Base-by-base conservation (phyloP, 2,797 vertebrate species). In the Takifugu ocellatus region DNA sequence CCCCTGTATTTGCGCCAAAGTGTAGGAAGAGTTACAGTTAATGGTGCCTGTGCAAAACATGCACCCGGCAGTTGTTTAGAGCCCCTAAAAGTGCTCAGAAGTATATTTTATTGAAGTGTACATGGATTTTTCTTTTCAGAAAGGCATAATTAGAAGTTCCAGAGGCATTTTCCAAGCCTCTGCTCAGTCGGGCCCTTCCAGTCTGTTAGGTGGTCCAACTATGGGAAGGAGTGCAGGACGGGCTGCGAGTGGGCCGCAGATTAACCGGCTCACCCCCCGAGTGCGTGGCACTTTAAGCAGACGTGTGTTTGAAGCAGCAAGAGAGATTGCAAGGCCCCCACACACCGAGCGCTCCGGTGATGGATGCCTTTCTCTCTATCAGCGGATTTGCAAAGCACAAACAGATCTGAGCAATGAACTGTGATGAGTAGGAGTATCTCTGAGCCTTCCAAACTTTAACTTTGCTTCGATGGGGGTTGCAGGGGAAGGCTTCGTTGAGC, bases 1-100 rank as follows among this genome's bases (percentile, higher is more conserved):
- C 93, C 93, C 93, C 90, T 84, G 93, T 90, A 94, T 93, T 88
- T 45, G 24, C 63, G 64, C 87, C 84, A 90, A 93, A 88, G 87
- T 92, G 88, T 84, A 85, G 84, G 84, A 82, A 81, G 84, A 88
- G 87, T 89, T 87, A 78, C 0, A 57, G 70, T 79, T 74, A 75
- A 79, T 84, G 71, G 85, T 81, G 84, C 61, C 57, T 66, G 36
- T 39, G 12, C 36, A 69, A 70, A 87, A 69, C 68, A 70, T 64
- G 76, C 68, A 71, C 68, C 70, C 57, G 64, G 68, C 68, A 72
- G 61, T 82, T 51, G 65, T 84, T 81, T 63, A 78, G 51, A 43
- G 42, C 36, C 51, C 29, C 60, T 26, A 31, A n/a, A 47, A 60
- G 33, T 43, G 10, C 39, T 39, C n/a, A 24, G 0, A 6, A 48